These are phyloP conservation scores for Antheraea assamensis DNA, from an alignment of 2,888 invertebrate species.

Conservation along the genomic window DNA sequence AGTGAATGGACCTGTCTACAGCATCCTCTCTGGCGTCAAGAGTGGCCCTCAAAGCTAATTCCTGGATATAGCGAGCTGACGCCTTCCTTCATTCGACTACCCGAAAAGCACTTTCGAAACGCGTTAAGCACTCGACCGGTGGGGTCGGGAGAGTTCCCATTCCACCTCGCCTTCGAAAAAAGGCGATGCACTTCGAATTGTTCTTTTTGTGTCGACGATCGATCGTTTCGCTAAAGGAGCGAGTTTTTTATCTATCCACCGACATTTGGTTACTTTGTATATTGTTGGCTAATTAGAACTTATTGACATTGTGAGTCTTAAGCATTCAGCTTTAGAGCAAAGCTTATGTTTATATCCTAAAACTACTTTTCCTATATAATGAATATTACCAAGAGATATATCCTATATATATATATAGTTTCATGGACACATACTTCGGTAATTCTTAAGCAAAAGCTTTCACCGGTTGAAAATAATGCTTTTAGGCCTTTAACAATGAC, in stretches of 20 bases:
- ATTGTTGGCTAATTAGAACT: background rate
- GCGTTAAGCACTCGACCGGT: conserved; percentile 66
- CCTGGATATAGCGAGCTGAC: conserved; percentile 53
- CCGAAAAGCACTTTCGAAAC: conserved; percentile 72
- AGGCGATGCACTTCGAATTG: conserved; percentile 80
- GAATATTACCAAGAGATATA: background rate
- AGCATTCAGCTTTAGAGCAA: background rate
- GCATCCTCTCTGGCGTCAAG: conserved; percentile 40
- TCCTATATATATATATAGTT: background rate
- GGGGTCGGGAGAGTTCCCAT: conserved; percentile 40
- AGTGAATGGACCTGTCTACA: conserved; percentile 29
- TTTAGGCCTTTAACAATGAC: background rate
- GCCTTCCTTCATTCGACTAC: conserved; percentile 66
- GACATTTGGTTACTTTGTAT: conserved; percentile 55
- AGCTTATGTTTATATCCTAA: background rate
- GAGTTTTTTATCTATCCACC: conserved; percentile 74
- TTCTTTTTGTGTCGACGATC: conserved; percentile 81
- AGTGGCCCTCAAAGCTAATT: conserved; percentile 54
- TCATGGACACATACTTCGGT: background rate
- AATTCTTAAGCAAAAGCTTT: background rate
- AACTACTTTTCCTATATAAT: background rate
- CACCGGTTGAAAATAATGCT: background rate
- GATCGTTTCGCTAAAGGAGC: conserved; percentile 79
- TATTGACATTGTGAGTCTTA: background rate
- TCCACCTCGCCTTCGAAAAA: conserved; percentile 71